phyloP scores from a whole-genome alignment of 2,113 vertebrate species.

The Lampris incognitus region DNA sequence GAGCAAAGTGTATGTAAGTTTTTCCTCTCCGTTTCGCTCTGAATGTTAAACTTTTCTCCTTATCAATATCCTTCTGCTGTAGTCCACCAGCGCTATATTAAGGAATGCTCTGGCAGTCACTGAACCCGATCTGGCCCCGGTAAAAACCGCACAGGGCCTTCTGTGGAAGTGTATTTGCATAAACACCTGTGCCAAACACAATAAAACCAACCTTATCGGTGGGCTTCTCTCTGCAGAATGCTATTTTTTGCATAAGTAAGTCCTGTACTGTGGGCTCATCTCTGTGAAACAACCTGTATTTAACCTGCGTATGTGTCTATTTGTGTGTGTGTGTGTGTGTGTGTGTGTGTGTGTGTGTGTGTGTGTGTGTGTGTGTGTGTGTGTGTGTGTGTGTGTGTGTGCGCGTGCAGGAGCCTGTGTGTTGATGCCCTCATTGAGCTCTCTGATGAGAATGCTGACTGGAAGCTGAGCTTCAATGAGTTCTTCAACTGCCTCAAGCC shows the following conservation, averaged over 20 bases:
- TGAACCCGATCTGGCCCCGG: conserved; percentile 38
- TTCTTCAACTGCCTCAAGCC: conserved; percentile 98
- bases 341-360: not conserved
- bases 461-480: conserved; percentile 98
- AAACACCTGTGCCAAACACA: conserved; percentile 33
- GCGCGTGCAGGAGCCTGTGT: conserved; percentile 90
- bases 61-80: conserved; percentile 24
- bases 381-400: not conserved
- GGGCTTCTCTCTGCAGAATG: not conserved
- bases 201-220: conserved; percentile 4
- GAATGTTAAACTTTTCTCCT: too few relatives aligned
- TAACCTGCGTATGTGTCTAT: conserved; percentile 25
- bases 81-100: conserved; percentile 51
- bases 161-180: conserved; percentile 10
- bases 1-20: too few relatives aligned
- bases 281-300: conserved; percentile 6
- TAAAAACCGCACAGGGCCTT: conserved; percentile 41
- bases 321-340: conserved; percentile 25
- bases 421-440: conserved; percentile 98
- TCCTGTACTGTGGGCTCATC: not conserved
- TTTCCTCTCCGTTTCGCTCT: too few relatives aligned
- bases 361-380: conserved; percentile 2
- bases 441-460: conserved; percentile 97
- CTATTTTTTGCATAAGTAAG: not conserved
- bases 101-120: not conserved